Evolutionary conservation across 2,797 vertebrate species (phyloP).

Genomic region (Cryptoprocta ferox): DNA sequence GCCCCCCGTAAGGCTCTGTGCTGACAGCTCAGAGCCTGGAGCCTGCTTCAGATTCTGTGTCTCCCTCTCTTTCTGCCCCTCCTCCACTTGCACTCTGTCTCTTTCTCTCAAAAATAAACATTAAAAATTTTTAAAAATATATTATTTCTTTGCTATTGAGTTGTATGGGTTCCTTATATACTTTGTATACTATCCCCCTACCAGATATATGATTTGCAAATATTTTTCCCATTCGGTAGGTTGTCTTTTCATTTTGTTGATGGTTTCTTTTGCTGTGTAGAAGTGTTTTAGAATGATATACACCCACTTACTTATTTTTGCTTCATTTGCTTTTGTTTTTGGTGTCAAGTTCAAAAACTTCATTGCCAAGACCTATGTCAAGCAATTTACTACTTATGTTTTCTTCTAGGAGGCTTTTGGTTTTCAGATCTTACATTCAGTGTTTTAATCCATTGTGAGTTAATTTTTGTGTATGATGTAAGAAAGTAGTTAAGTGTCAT

Average conservation of each 20-base stretch:
- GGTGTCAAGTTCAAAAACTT: neutral
- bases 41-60: too few species aligned
- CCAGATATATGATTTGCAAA: neutral
- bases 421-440: neutral
- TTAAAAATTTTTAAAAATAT: too few species aligned
- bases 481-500: neutral
- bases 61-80: too few species aligned
- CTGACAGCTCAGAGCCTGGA: too few species aligned
- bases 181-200: neutral
- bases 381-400: neutral
- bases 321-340: neutral
- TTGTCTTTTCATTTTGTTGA: neutral
- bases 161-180: neutral
- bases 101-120: too few species aligned
- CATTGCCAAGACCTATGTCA: neutral
- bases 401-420: neutral
- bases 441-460: neutral
- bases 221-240: neutral
- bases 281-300: neutral
- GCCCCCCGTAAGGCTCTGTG: too few species aligned
- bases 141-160: neutral
- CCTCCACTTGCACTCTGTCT: too few species aligned
- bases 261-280: neutral
- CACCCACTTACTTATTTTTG: neutral
- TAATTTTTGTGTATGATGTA: neutral